Base-by-base conservation (phyloP, 2,113 vertebrate species). In the Rhea americana region DNA sequence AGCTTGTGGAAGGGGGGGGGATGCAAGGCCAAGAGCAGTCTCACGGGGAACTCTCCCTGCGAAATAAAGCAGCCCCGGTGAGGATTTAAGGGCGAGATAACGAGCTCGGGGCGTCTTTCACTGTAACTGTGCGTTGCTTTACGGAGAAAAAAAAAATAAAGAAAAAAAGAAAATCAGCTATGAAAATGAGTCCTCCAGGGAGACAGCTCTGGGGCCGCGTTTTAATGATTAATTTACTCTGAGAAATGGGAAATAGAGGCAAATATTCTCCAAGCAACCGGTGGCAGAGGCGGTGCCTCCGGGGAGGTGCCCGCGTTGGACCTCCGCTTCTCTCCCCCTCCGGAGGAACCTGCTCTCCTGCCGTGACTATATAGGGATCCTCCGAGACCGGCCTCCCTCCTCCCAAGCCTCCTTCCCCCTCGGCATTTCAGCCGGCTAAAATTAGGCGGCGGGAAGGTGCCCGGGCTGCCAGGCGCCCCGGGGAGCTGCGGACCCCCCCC, bases 111-210 rank as follows among this genome's bases (percentile, higher is more conserved):
- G 35, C 35, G 35, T 16, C 30, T 43, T 55, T 26, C 50, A 7
- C 11, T 14, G 15, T 45, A 13, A 22, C 41, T 47, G 17, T 10
- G 3, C 1, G 0, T 26, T 6, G n/a, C n/a, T 58, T 32, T 24
- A 30, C 35, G 35, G 35, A 37, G 14, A 5, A 14, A 45, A 45
- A 45, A 15, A 45, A 45, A 14, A n/a, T n/a, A n/a, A 14, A 14
- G 43, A 45, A 45, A 47, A 47, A 47, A 47, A 45, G 15, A 47
- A 47, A 47, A 47, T 14, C 43, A 47, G 45, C 15, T 47, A 8
- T 9, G 20, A 19, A 41, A n/a, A 51, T 25, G 11, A 32, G 59
- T 19, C 11, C 51, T 25, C 11, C 11, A 19, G 78, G 25, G 65
- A 9, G 30, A 1, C 6, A 35, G 13, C 32, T 30, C 3, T 8